A percentile compares a stretch with the other conserved stretches of the same genome.
Conservation (phyloP, 2,888 invertebrate species). For the Temnothorax ravouxi region DNA sequence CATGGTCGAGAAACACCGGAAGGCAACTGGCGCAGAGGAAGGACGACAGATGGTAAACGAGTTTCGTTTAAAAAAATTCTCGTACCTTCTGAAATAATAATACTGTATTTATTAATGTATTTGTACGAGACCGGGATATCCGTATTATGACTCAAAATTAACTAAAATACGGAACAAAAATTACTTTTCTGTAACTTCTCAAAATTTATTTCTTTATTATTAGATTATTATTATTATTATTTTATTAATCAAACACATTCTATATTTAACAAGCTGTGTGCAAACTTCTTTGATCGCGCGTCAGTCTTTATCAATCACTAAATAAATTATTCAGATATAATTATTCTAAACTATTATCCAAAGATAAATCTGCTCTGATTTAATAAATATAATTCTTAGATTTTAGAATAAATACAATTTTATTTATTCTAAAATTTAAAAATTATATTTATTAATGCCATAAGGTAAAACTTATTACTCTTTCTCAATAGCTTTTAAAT, state of each 20-base stretch:
- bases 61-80: conserved; percentile 39
- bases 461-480: not conserved
- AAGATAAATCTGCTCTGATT: not conserved
- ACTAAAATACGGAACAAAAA: not conserved
- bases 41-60: conserved; percentile 71
- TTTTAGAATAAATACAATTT: not conserved
- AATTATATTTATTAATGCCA: not conserved
- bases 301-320: not conserved
- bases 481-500: not conserved
- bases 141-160: not conserved
- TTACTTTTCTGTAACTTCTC: not conserved
- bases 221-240: not conserved
- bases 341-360: not conserved
- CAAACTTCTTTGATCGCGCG: not conserved
- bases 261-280: not conserved
- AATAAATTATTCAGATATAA: not conserved
- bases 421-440: not conserved
- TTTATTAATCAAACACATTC: not conserved
- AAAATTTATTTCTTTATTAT: not conserved
- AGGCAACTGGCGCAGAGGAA: conserved; percentile 56
- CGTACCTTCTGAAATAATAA: conserved; percentile 36
- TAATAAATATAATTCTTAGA: not conserved
- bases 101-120: conserved; percentile 26
- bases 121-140: not conserved
- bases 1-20: conserved; percentile 48